Evolutionary conservation across 2,113 vertebrate genomes (phyloP).

Genomic region (Callorhinus ursinus): DNA sequence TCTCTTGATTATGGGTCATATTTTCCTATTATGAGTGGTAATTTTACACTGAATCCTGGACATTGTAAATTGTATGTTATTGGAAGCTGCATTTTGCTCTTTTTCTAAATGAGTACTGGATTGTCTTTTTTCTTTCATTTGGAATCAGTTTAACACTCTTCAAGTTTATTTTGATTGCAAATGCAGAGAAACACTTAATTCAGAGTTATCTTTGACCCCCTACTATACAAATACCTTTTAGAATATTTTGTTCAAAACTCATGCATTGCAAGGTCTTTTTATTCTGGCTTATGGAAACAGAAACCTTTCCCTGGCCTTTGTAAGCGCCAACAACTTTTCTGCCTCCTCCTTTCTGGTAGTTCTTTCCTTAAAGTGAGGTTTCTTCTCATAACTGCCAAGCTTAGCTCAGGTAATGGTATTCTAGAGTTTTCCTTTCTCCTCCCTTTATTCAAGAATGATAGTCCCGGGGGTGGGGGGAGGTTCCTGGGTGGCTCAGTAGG

Average conservation of each 20-base stretch:
- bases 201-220: neutral
- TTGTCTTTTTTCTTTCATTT: neutral
- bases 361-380: neutral
- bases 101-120: neutral
- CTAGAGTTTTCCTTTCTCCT: neutral
- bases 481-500: no score
- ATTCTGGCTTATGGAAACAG: neutral
- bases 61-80: neutral
- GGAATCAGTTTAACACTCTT: neutral
- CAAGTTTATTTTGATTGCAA: neutral
- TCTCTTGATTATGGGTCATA: neutral
- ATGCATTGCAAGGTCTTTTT: neutral
- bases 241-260: neutral
- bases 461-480: no score
- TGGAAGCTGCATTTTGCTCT: neutral
- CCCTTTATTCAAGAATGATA: neutral
- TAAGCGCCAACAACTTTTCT: neutral
- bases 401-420: neutral
- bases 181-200: neutral
- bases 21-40: neutral
- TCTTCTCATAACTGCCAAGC: neutral
- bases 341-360: no score
- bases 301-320: neutral
- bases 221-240: neutral
- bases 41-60: neutral